phyloP scores from a whole-genome alignment of 2,888 invertebrate genomes.

The Eumacrocentrus americanus region DNA sequence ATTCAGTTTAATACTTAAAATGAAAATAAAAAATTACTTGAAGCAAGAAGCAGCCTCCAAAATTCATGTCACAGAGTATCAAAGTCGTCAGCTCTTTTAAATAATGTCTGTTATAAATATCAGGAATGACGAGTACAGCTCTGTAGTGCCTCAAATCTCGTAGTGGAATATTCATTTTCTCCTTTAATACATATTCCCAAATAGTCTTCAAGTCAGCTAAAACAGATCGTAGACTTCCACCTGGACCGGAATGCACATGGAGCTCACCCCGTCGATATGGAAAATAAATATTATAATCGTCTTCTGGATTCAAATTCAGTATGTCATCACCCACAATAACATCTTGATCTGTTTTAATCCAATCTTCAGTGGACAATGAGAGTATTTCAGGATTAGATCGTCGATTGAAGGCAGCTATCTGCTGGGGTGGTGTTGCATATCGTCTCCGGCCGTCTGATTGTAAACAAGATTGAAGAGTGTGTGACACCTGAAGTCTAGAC shows the following conservation, averaged over 20 bases:
- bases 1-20: background rate
- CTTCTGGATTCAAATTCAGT: constrained; percentile 70
- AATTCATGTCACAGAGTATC: constrained; percentile 80
- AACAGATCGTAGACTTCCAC: constrained; percentile 85
- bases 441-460: constrained; percentile 82
- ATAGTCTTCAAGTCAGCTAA: constrained; percentile 86
- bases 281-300: constrained; percentile 86
- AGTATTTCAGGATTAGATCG: constrained; percentile 75
- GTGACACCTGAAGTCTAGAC: constrained; percentile 80
- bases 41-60: constrained; percentile 83
- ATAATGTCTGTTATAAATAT: constrained; percentile 85
- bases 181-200: constrained; percentile 82
- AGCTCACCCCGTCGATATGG: constrained; percentile 88
- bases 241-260: constrained; percentile 81
- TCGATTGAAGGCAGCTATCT: constrained; percentile 86
- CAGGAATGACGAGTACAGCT: constrained; percentile 87
- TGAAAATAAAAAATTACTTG: constrained; percentile 65
- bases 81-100: constrained; percentile 84
- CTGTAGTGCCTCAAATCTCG: constrained; percentile 78
- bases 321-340: constrained; percentile 80
- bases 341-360: constrained; percentile 71
- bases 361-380: constrained; percentile 66
- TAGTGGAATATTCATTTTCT: constrained; percentile 74
- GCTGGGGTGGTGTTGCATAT: constrained; percentile 87
- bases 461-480: constrained; percentile 83